phyloP scores from a whole-genome alignment of 2,797 vertebrate species.

The Alcedo quadribrachys region DNA sequence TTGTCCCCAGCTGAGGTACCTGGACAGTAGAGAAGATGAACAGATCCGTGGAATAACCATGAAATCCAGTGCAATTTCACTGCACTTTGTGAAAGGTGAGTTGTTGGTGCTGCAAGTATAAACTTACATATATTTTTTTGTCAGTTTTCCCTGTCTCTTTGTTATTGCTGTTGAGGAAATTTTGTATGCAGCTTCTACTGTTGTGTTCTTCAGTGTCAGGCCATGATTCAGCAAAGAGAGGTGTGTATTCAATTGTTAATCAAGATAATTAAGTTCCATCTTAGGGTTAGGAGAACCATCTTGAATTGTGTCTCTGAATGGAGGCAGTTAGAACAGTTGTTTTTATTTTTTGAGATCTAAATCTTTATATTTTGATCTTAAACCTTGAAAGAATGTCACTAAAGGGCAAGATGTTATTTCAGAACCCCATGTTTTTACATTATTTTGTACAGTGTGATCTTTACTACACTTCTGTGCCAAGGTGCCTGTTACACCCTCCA shows the following conservation, averaged over 20 bases:
- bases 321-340: not conserved
- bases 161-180: not conserved
- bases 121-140: not conserved
- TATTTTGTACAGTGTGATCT: not conserved
- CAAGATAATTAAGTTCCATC: not conserved
- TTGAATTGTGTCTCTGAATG: accelerated
- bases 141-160: not conserved
- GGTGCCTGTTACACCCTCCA: not conserved
- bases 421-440: not conserved
- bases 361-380: not conserved
- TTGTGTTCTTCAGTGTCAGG: not conserved
- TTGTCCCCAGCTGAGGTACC: conserved; percentile 86
- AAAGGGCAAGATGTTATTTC: not conserved
- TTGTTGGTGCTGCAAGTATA: not conserved
- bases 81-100: conserved; percentile 84
- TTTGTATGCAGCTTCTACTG: not conserved
- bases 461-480: not conserved
- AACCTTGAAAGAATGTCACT: not conserved
- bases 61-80: conserved; percentile 97
- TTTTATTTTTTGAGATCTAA: not conserved
- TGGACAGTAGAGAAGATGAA: conserved; percentile 96
- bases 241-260: not conserved
- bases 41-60: conserved; percentile 96
- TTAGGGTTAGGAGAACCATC: not conserved
- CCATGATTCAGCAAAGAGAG: not conserved